Conservation (phyloP, 2,113 vertebrate genomes). For the Anser cygnoides region DNA sequence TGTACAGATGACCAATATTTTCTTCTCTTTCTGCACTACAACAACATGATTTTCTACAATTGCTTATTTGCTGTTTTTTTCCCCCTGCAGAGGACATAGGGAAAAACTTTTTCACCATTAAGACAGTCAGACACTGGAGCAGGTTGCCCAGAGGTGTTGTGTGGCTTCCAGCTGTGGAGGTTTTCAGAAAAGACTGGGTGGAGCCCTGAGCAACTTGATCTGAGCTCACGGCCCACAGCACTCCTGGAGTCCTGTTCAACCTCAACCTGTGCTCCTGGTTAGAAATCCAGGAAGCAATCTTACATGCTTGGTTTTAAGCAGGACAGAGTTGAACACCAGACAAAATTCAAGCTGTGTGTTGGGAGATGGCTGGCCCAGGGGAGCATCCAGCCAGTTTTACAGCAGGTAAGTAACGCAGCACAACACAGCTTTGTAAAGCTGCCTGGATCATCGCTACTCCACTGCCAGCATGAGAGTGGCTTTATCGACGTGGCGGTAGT, state of each 20-base stretch:
- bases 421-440: background rate
- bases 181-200: background rate
- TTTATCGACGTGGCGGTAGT: background rate
- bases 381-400: background rate
- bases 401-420: background rate
- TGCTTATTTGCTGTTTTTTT: background rate
- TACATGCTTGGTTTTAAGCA: background rate
- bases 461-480: background rate
- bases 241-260: background rate
- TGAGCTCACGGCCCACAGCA: background rate
- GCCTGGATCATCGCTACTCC: rapidly evolving
- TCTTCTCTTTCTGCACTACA: background rate
- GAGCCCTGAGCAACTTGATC: background rate
- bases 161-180: background rate
- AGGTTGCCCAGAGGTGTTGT: background rate
- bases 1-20: background rate
- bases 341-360: background rate
- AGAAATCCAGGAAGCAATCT: background rate
- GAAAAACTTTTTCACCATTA: background rate
- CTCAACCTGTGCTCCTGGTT: background rate
- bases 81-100: background rate
- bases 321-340: background rate
- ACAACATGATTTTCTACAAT: background rate
- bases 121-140: background rate
- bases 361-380: background rate